Percentiles rank a stretch among this genome's conserved stretches.
Evolutionary conservation across 2,113 vertebrate genomes (phyloP).

Genomic region (Campylomormyrus tamandua): DNA sequence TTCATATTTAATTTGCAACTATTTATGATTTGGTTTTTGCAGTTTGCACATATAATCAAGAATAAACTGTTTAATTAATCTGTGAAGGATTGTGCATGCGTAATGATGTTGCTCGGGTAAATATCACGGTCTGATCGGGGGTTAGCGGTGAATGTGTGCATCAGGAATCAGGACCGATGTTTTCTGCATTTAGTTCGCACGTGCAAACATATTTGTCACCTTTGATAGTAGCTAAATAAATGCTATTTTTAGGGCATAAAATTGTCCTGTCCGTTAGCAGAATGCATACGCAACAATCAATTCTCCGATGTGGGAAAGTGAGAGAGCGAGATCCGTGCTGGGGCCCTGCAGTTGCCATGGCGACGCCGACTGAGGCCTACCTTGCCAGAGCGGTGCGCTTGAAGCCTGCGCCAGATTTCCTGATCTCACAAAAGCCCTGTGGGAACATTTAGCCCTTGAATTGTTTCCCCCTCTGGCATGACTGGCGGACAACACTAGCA

Average conservation of each 20-base stretch:
- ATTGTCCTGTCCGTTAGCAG: slow-evolving; percentile 24
- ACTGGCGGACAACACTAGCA: slow-evolving; percentile 13
- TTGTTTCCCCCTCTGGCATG: slow-evolving; percentile 28
- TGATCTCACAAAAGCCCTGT: slow-evolving; percentile 42
- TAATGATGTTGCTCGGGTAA: slow-evolving; percentile 25
- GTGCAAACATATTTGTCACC: slow-evolving; percentile 7
- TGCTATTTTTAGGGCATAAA: slow-evolving; percentile 23
- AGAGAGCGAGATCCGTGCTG: slow-evolving; percentile 28
- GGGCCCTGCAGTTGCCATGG: slow-evolving; percentile 44
- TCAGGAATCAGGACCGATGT: slow-evolving; percentile 11
- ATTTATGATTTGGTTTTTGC: slow-evolving; percentile 11
- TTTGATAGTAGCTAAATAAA: slow-evolving; percentile 22
- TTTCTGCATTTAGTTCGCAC: slow-evolving; percentile 9
- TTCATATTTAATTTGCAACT: slow-evolving; percentile 14
- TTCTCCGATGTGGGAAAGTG: slow-evolving; percentile 20
- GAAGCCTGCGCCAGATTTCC: slow-evolving; percentile 41
- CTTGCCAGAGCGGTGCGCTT: slow-evolving; percentile 29
- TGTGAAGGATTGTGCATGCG: slow-evolving; percentile 14
- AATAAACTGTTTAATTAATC: slow-evolving; percentile 25
- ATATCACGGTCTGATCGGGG: slow-evolving; percentile 33
- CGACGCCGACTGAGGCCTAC: slow-evolving; percentile 35
- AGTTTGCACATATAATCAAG: slow-evolving; percentile 16
- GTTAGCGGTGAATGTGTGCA: slow-evolving; percentile 24
- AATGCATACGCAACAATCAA: slow-evolving; percentile 28
- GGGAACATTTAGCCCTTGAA: slow-evolving; percentile 35